Conservation (phyloP, 2,113 vertebrate species). For the Sylvilagus bachmani region DNA sequence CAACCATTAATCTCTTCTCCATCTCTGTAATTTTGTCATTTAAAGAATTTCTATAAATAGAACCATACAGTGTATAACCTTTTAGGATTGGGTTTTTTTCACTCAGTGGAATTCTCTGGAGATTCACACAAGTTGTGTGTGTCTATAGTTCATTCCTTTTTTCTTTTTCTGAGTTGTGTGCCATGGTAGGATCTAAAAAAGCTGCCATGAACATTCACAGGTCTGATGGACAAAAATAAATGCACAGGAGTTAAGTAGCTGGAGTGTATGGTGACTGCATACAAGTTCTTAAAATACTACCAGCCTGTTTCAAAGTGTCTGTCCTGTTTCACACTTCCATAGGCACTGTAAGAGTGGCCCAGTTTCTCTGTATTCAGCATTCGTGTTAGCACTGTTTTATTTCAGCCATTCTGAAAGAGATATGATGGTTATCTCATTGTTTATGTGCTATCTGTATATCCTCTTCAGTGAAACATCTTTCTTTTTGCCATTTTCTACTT, state of each 20-base stretch:
- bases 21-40: background rate
- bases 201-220: background rate
- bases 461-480: too few relatives aligned
- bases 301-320: background rate
- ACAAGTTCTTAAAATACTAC: background rate
- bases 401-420: background rate
- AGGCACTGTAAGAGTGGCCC: background rate
- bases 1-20: background rate
- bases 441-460: background rate
- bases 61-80: background rate
- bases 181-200: background rate
- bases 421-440: background rate
- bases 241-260: background rate
- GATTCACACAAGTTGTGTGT: background rate
- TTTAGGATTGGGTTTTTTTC: background rate
- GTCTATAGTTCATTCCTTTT: background rate
- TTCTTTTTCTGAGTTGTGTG: background rate
- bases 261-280: background rate
- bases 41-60: background rate
- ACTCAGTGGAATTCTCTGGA: background rate
- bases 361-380: slow-evolving; percentile 6
- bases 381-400: slow-evolving; percentile 38
- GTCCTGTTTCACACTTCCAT: background rate
- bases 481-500: too few relatives aligned
- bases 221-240: slow-evolving; percentile 15